Conservation (phyloP, 2,888 invertebrate genomes). For the Erebia epiphron region DNA sequence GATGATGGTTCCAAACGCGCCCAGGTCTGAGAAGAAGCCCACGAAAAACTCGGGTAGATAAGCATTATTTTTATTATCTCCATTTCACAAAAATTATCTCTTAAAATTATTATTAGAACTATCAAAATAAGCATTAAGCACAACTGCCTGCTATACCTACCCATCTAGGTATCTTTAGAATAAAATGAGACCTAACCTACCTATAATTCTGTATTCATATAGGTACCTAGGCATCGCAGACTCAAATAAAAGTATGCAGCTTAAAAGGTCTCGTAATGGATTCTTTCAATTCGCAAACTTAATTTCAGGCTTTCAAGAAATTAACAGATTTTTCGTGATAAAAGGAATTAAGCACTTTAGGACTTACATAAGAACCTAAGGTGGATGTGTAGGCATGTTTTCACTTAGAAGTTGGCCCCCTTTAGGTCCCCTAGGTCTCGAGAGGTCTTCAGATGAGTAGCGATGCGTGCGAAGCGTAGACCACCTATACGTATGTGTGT, state of each 20-base stretch:
- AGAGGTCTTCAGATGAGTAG: slow-evolving; percentile 49
- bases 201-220: neutral
- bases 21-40: too few relatives aligned
- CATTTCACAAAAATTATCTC: too few relatives aligned
- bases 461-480: slow-evolving; percentile 45
- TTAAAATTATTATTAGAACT: too few relatives aligned
- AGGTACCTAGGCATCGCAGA: neutral
- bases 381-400: slow-evolving; percentile 40
- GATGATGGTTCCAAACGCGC: too few relatives aligned
- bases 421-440: slow-evolving; percentile 48
- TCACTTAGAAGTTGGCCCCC: slow-evolving; percentile 49
- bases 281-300: slow-evolving; percentile 24
- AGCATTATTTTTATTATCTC: too few relatives aligned
- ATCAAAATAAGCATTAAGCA: too few relatives aligned
- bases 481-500: slow-evolving; percentile 19
- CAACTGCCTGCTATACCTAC: too few relatives aligned
- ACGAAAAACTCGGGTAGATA: too few relatives aligned
- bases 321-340: slow-evolving; percentile 33
- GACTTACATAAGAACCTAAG: slow-evolving; percentile 39
- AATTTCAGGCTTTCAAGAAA: slow-evolving; percentile 30
- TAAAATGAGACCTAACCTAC: too few relatives aligned
- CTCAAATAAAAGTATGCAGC: neutral
- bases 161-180: neutral
- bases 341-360: slow-evolving; percentile 33
- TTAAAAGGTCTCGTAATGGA: slow-evolving; percentile 11